These are phyloP conservation scores for Spheniscus mendiculus DNA, from an alignment of 2,113 vertebrate species.

Conservation along the genomic window DNA sequence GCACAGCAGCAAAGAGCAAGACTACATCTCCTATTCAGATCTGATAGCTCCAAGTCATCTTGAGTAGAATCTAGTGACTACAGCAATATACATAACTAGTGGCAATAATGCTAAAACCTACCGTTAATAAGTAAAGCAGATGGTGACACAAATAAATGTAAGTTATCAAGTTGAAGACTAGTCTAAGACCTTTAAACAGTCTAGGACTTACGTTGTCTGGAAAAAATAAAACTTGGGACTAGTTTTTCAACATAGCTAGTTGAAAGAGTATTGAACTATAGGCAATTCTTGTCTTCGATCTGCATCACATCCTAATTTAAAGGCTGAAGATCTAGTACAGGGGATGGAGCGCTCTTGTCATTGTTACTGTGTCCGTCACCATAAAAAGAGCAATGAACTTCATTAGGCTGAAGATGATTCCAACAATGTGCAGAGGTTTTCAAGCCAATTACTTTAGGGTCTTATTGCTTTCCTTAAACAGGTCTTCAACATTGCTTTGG, in stretches of 20 bases:
- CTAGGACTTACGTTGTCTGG: background rate
- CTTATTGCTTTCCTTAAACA: background rate
- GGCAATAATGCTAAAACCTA: background rate
- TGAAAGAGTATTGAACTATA: background rate
- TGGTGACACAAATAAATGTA: background rate
- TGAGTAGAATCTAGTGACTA: background rate
- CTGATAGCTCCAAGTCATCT: background rate
- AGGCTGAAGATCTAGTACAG: background rate
- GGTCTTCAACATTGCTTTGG: background rate
- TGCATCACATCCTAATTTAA: background rate
- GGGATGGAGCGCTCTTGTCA: background rate
- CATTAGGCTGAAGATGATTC: background rate
- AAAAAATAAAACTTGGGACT: background rate
- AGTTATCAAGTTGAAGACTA: background rate
- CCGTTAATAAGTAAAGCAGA: background rate
- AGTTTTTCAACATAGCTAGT: accelerated
- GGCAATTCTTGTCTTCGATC: background rate
- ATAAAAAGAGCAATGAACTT: too few species aligned
- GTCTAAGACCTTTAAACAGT: background rate
- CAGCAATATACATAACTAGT: background rate
- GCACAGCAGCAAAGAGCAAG: background rate
- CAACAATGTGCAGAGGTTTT: background rate
- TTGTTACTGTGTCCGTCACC: background rate
- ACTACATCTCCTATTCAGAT: background rate
- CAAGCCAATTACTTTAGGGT: background rate